Evolutionary conservation across 2,888 invertebrate genomes (phyloP), one percentile per base, ranked within the genome.

Genomic region (Limenitis camilla): DNA sequence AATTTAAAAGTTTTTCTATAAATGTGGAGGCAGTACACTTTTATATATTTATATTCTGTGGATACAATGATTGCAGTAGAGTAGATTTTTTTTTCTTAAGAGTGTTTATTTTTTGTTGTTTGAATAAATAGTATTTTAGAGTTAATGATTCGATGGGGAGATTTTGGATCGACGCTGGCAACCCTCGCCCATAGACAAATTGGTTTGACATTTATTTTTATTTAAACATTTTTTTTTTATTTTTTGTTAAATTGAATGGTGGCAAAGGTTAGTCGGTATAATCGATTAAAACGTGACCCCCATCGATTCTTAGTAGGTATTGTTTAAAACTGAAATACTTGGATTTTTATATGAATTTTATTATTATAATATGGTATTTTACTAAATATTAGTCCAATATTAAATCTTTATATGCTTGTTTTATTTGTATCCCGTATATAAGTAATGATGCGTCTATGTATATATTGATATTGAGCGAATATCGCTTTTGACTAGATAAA

Each of bases 311-410:
- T n/a, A n/a, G 76, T 78, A 79, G 77, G 69, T 78, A 83, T 83
- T 79, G 81, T 85, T 84, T 81, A 79, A 80, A 81, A 59, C 74
- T 79, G 77, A 81, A 82, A 81, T 76, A 84, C 78, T 84, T 83
- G 83, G 72, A 83, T 82, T 85, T 85, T 85, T 85, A 85, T 85
- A 84, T 85, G 85, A 84, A 83, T 85, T 85, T 85, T 85, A 85
- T 85, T 82, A 84, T 81, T 78, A 84, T 80, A 76, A 80, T 83
- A 84, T 82, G 81, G 85, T 84, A 85, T 84, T 84, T 85, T 85
- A 84, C 84, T 84, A 83, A 85, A 83, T 82, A 84, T 82, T 85
- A 85, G 85, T 83, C 82, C 84, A 84, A 81, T 83, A 85, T 82
- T 84, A 84, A 84, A 81, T 81, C 79, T 82, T 83, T 78, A 68